phyloP scores from a whole-genome alignment of 2,888 invertebrate species.

The Dusona sp. region DNA sequence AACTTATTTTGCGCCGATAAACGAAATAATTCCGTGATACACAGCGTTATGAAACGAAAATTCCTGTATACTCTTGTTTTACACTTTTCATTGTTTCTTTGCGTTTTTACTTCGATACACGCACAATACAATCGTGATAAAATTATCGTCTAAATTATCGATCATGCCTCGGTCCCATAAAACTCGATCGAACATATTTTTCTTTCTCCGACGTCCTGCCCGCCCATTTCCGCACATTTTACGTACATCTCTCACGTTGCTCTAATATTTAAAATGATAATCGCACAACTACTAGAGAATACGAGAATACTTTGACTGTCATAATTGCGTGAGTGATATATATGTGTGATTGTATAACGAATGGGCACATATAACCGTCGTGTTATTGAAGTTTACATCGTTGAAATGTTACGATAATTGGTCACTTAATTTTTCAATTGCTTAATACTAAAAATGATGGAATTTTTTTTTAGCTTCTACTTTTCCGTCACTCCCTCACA shows the following conservation, averaged over 20 bases:
- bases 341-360: neutral
- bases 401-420: neutral
- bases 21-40: constrained; percentile 23
- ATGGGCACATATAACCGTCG: constrained; percentile 1
- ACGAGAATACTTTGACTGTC: constrained; percentile 24
- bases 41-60: constrained; percentile 12
- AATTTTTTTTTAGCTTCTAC: constrained; percentile 15
- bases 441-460: neutral
- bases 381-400: neutral
- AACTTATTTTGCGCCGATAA: constrained; percentile 54
- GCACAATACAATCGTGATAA: constrained; percentile 62
- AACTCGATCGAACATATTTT: constrained; percentile 32
- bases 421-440: neutral
- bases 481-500: neutral
- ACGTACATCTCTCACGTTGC: constrained; percentile 6
- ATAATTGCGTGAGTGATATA: constrained; percentile 16
- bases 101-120: constrained; percentile 44
- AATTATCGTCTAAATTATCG: constrained; percentile 58
- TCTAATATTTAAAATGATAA: constrained; percentile 19
- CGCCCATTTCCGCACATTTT: neutral
- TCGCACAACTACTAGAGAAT: constrained; percentile 33
- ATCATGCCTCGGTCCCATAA: constrained; percentile 49
- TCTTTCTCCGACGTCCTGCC: neutral
- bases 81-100: constrained; percentile 1
- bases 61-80: constrained; percentile 34